Base-by-base conservation (phyloP, 2,888 invertebrate species). In the Cyaniris semiargus region DNA sequence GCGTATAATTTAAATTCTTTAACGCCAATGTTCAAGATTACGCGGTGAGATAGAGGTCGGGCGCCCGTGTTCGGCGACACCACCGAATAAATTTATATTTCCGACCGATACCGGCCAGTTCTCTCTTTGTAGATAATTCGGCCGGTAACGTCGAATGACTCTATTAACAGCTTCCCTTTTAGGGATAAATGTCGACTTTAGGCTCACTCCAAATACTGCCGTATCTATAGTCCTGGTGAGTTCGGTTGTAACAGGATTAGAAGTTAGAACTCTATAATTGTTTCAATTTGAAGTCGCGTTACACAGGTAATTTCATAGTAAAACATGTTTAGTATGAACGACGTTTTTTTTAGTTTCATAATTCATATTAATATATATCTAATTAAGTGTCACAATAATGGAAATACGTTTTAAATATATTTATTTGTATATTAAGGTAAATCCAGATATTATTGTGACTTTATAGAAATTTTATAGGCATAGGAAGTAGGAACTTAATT, bases 81-180 rank as follows among this genome's bases (percentile, higher is more conserved):
- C 90, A 91, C 92, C 88, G 92, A 92, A 93, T 93, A 93, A 93
- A 94, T 93, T 93, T 93, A 93, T 93, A 93, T 92, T 90, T 93
- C 94, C 93, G 93, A 93, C 90, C 89, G 89, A 89, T 88, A 89
- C 87, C 85, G 87, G 84, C 81, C 86, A 91, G 88, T 91, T 86
- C 87, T 91, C 92, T 91, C 93, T 93, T 93, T 93, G 93, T 93
- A 93, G 93, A 93, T 93, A 93, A 93, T 93, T 92, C 91, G 89
- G 87, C 88, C 92, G 92, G 93, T 94, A 90, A 92, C 93, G 90
- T 92, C 92, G 93, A 94, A 94, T 93, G 93, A 88, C 94, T 94
- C 93, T 94, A 94, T 94, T 94, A 94, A 93, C 93, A 93, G 94
- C 93, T 94, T 93, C 94, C 93, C 92, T 92, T 94, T 93, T 92